Evolutionary conservation across 2,888 invertebrate genomes (phyloP), one percentile per base, ranked within the genome.

Genomic region (Thereva unica): DNA sequence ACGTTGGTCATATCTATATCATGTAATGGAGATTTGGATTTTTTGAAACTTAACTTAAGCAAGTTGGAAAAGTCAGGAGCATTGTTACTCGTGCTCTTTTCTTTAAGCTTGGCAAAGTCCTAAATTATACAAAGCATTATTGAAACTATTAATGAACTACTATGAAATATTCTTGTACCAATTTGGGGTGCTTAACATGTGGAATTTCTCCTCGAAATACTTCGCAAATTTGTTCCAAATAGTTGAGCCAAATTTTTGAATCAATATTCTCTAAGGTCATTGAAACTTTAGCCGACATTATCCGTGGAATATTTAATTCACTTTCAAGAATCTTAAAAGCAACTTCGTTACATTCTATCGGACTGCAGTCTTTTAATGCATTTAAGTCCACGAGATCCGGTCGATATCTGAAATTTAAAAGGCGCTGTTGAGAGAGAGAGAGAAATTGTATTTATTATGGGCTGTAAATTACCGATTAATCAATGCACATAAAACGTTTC

Each of bases 181-280:
- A 81, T 83, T 89, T 89, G 4, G 88, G 87, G 80, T 89, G 89
- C 76, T 89, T 89, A 67, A 90, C 85, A 74, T 90, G 88, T 5
- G 95, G 95, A 74, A 95, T 92, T 81, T 96, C 95, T 53, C 95
- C 93, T 74, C 93, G 89, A 83, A 97, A 96, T 64, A 89, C 88
- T 78, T 92, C 89, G 81, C 95, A 95, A 70, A 97, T 89, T 79
- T 94, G 91, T 56, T 91, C 88, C 69, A 97, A 83, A 78, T 96
- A 97, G 63, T 91, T 88, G 12, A 94, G 87, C 81, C 81, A 81
- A n/a, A 76, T 70, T 67, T 79, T 79, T 4, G 80, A 76, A 66
- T 81, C 81, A 4, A 79, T 70, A 42, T 75, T 75, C 9, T 73
- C 76, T 6, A 81, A 68, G 40, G 77, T 77, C 40, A 79, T 49